These are phyloP conservation scores for Calonectris borealis DNA, from an alignment of 2,113 vertebrate species.

Conservation along the genomic window DNA sequence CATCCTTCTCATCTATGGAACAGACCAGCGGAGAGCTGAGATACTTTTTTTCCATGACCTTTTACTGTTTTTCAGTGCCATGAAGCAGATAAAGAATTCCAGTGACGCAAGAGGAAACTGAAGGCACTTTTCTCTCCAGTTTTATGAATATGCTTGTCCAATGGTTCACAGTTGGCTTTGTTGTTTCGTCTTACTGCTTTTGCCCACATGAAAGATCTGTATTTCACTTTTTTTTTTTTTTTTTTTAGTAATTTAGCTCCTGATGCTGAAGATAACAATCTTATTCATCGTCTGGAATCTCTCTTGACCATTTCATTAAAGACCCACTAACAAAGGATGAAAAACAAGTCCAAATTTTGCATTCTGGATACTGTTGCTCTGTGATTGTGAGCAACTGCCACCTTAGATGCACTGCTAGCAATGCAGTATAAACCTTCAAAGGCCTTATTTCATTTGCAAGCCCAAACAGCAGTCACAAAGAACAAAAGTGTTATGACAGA, in stretches of 20 bases:
- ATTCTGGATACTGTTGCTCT: not conserved
- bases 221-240: not conserved
- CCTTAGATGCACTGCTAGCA: not conserved
- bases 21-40: not conserved
- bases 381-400: not conserved
- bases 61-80: conserved; percentile 5
- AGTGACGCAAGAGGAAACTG: not conserved
- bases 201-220: not conserved
- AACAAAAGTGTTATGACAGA: not conserved
- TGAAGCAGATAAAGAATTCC: conserved; percentile 33
- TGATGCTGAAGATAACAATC: not conserved
- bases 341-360: not conserved
- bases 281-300: not conserved
- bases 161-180: not conserved
- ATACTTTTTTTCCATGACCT: not conserved
- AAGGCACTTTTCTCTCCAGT: not conserved
- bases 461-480: not conserved
- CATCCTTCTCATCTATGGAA: not conserved
- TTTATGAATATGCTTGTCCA: not conserved
- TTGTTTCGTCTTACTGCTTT: not conserved
- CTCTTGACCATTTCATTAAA: not conserved
- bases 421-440: not conserved
- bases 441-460: not conserved
- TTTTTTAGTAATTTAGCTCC: not conserved
- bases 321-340: not conserved